phyloP scores from a whole-genome alignment of 1,140 invertebrate species.

The Drosophila mauritiana region DNA sequence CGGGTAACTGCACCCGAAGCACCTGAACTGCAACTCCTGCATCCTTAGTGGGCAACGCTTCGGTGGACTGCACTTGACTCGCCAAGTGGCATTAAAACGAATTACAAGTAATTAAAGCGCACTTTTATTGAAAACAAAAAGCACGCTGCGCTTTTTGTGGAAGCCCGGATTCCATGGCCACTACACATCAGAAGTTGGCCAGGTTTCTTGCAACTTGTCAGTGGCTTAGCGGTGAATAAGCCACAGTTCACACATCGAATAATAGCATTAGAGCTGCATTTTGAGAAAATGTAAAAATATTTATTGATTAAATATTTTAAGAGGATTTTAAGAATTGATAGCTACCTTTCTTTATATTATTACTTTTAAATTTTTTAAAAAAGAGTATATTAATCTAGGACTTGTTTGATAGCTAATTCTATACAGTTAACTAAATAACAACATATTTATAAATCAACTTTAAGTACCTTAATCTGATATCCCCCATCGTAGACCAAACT shows the following conservation, averaged over 20 bases:
- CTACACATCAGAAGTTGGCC: background rate
- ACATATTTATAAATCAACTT: too few relatives aligned
- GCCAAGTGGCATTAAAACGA: conserved; percentile 79
- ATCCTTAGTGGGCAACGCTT: conserved; percentile 17
- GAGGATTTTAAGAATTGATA: too few relatives aligned
- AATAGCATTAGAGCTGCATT: too few relatives aligned
- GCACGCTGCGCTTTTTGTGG: conserved; percentile 5
- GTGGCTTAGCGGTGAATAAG: too few relatives aligned
- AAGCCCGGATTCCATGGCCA: background rate
- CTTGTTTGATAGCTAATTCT: too few relatives aligned
- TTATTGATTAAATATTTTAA: too few relatives aligned
- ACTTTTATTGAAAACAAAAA: conserved; percentile 58
- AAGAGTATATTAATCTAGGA: too few relatives aligned
- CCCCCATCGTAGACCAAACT: background rate
- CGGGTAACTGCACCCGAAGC: conserved; percentile 47
- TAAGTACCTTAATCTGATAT: background rate
- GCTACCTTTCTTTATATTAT: too few relatives aligned
- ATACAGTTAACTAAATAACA: too few relatives aligned
- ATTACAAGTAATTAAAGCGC: conserved; percentile 81
- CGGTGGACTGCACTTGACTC: conserved; percentile 42
- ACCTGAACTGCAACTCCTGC: conserved; percentile 3
- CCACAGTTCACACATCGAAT: too few relatives aligned
- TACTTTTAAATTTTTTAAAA: too few relatives aligned
- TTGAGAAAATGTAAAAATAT: too few relatives aligned
- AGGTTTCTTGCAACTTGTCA: background rate